Evolutionary conservation across 1,140 invertebrate species (phyloP).

Genomic region (Zaprionus lachaisei): DNA sequence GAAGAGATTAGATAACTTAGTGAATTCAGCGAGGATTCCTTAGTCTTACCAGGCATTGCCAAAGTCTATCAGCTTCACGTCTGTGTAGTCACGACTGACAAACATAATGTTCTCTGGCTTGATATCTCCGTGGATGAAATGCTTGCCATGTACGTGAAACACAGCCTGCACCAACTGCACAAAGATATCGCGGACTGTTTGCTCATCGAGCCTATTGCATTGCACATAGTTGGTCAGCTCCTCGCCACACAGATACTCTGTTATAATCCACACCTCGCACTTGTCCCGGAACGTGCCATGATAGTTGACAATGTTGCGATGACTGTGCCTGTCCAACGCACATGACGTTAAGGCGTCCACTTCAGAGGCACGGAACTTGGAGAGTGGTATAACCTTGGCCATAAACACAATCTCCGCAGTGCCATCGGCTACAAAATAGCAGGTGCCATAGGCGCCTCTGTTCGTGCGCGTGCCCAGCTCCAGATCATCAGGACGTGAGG

Average conservation of each 20-base stretch:
- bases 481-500: constrained; percentile 61
- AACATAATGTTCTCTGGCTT: constrained; percentile 96
- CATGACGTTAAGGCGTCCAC: constrained; percentile 76
- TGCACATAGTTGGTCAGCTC: constrained; percentile 92
- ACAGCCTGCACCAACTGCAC: constrained; percentile 91
- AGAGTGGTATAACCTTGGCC: constrained; percentile 92
- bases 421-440: constrained; percentile 65
- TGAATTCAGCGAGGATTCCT: not conserved
- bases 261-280: constrained; percentile 92
- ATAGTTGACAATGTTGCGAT: constrained; percentile 94
- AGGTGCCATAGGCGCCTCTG: constrained; percentile 67
- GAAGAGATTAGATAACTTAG: not conserved
- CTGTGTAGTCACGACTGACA: constrained; percentile 84
- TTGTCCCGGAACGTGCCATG: constrained; percentile 93
- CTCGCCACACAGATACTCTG: constrained; percentile 94
- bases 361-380: constrained; percentile 74
- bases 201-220: constrained; percentile 90
- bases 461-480: constrained; percentile 54
- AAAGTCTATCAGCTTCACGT: constrained; percentile 95
- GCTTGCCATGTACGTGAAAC: constrained; percentile 91
- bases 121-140: constrained; percentile 94
- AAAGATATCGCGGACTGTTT: constrained; percentile 89
- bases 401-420: constrained; percentile 65
- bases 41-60: constrained; percentile 89
- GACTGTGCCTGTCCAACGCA: constrained; percentile 78